A percentile compares a stretch with the other conserved stretches of the same genome.
These are phyloP conservation scores for Tringa solitaria DNA, from an alignment of 2,113 vertebrate species.

Conservation along the genomic window DNA sequence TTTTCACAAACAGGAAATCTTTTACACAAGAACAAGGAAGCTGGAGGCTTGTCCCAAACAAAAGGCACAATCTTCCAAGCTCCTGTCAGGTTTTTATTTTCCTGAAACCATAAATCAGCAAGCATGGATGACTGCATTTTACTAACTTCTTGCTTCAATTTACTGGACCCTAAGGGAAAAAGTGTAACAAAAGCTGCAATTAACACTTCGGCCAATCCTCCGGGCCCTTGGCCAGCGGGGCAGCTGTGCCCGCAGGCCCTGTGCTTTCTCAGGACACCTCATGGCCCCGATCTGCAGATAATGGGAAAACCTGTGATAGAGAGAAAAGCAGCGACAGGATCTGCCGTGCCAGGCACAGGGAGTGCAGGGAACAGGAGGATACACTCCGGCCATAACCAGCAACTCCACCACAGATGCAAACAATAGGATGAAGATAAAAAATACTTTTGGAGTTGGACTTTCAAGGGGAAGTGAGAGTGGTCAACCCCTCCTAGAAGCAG, in stretches of 20 bases:
- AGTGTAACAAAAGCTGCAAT: constrained; percentile 17
- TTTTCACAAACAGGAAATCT: constrained; percentile 50
- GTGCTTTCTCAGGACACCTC: neutral
- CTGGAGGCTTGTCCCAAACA: constrained; percentile 34
- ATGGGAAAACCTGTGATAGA: accelerated
- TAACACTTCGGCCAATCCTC: neutral
- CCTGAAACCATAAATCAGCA: constrained; percentile 55
- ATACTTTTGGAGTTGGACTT: neutral
- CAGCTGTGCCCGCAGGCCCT: neutral
- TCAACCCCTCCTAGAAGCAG: neutral
- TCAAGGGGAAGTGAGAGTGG: neutral
- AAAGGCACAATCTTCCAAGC: constrained; percentile 29
- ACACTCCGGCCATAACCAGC: neutral
- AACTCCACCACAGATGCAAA: neutral
- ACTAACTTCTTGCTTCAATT: constrained; percentile 12
- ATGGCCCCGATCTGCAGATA: neutral
- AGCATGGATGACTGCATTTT: neutral
- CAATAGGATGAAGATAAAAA: neutral
- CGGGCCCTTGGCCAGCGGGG: neutral
- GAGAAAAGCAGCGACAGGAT: neutral
- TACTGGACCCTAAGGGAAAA: constrained; percentile 1
- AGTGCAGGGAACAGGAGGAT: neutral
- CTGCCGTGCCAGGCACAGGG: neutral
- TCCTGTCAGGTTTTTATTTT: constrained; percentile 41
- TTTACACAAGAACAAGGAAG: constrained; percentile 46